Percentiles rank a stretch among this genome's conserved stretches.
phyloP scores from a whole-genome alignment of 2,113 vertebrate species.

The Brachyistius frenatus region DNA sequence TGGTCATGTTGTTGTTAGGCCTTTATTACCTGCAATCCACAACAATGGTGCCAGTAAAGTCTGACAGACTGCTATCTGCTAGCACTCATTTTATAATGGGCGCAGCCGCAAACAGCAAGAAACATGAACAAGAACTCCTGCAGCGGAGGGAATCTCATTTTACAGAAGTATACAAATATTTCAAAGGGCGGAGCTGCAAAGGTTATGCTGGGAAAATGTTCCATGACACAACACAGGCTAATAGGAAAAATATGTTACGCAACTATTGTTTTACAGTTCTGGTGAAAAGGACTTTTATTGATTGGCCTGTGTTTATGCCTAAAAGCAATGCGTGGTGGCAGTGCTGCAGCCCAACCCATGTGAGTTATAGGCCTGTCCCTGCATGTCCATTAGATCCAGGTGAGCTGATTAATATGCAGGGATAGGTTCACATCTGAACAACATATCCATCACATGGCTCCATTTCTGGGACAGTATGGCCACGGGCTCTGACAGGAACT shows the following conservation, averaged over 20 bases:
- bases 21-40: constrained; percentile 76
- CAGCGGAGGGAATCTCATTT: constrained; percentile 12
- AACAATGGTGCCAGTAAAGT: constrained; percentile 53
- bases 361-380: constrained; percentile 73
- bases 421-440: constrained; percentile 54
- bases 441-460: constrained; percentile 56
- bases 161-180: constrained; percentile 35
- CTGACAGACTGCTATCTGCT: constrained; percentile 48
- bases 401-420: constrained; percentile 57
- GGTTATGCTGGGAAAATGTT: constrained; percentile 52
- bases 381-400: constrained; percentile 67
- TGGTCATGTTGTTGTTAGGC: constrained; percentile 51
- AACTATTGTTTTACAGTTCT: constrained; percentile 31
- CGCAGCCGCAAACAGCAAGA: constrained; percentile 39
- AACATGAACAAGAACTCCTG: constrained; percentile 19
- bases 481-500: constrained; percentile 55
- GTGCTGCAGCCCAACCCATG: constrained; percentile 69
- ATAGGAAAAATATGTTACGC: constrained; percentile 36
- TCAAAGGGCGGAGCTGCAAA: constrained; percentile 11
- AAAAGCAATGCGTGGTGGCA: constrained; percentile 52
- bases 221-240: constrained; percentile 31
- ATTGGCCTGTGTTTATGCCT: constrained; percentile 60
- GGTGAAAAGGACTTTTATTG: constrained; percentile 59
- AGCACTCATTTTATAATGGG: constrained; percentile 36
- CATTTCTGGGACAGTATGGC: constrained; percentile 49